Evolutionary conservation across 2,888 invertebrate species (phyloP).

Genomic region (Pilophorus perplexus): DNA sequence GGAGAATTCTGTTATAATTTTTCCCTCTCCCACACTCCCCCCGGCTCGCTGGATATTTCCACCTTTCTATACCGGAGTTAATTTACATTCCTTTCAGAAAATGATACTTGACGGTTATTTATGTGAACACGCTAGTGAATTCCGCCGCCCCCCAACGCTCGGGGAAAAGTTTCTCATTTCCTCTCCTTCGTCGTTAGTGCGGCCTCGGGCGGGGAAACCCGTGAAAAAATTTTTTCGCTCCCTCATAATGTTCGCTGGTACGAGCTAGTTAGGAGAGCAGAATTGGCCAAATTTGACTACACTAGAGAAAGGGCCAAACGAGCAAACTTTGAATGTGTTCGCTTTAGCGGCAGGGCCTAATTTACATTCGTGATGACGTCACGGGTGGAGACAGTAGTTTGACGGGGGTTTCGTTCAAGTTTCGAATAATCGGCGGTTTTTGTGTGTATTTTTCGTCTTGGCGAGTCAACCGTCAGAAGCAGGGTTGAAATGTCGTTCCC

Average conservation of each 20-base stretch:
- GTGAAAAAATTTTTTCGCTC: neutral
- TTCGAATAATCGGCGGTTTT: too few relatives aligned
- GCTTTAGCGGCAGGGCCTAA: too few relatives aligned
- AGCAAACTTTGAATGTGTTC: too few relatives aligned
- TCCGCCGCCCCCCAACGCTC: conserved; percentile 7
- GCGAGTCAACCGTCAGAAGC: neutral
- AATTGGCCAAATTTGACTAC: too few relatives aligned
- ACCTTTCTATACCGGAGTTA: conserved; percentile 9
- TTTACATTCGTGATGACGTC: too few relatives aligned
- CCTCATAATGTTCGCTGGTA: neutral
- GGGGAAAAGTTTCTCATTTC: conserved; percentile 29
- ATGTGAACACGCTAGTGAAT: conserved; percentile 34
- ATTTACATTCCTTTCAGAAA: conserved; percentile 35
- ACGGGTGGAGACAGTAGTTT: too few relatives aligned
- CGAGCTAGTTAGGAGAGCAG: too few relatives aligned
- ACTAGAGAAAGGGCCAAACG: too few relatives aligned
- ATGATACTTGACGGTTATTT: conserved; percentile 33
- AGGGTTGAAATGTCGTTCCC: neutral
- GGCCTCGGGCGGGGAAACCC: neutral
- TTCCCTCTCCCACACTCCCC: conserved; percentile 17
- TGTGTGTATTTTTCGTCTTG: too few relatives aligned
- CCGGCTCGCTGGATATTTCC: conserved; percentile 8
- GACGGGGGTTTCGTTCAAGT: too few relatives aligned
- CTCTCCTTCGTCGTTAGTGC: neutral
- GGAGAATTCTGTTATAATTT: conserved; percentile 30